These are phyloP conservation scores for Arizona elegans DNA, from an alignment of 2,113 vertebrate species.

Conservation along the genomic window DNA sequence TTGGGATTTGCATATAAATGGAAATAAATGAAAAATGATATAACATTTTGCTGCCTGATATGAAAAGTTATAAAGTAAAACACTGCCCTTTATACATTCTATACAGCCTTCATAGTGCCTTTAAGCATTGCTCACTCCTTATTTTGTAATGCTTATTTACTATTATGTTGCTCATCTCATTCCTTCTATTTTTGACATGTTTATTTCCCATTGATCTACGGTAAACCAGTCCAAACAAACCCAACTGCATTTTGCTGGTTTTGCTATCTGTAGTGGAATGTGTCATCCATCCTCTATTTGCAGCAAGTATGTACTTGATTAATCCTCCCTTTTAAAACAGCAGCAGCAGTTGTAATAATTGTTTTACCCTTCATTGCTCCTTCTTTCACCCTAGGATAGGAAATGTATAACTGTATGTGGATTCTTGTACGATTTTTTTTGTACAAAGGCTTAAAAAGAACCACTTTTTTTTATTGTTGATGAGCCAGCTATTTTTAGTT, in stretches of 20 bases:
- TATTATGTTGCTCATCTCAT: background rate
- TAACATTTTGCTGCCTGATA: background rate
- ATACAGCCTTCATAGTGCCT: background rate
- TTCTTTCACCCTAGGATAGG: background rate
- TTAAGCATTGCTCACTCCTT: too few species aligned
- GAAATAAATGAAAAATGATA: background rate
- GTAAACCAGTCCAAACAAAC: background rate
- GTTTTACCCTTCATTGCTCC: background rate
- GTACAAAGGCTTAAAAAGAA: background rate
- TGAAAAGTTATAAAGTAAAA: background rate
- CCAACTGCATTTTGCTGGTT: background rate
- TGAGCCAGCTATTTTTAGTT: background rate
- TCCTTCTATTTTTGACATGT: background rate
- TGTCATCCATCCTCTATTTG: background rate
- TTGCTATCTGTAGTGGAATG: background rate
- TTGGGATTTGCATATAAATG: conserved; percentile 1
- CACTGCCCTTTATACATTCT: background rate
- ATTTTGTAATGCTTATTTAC: background rate
- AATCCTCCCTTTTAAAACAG: background rate
- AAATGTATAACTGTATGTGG: background rate
- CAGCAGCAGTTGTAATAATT: background rate
- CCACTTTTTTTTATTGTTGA: background rate
- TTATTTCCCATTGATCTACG: background rate
- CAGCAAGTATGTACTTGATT: background rate
- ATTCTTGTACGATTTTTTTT: background rate